Conservation (phyloP, 2,888 invertebrate species). For the Drosophila mimetica region DNA sequence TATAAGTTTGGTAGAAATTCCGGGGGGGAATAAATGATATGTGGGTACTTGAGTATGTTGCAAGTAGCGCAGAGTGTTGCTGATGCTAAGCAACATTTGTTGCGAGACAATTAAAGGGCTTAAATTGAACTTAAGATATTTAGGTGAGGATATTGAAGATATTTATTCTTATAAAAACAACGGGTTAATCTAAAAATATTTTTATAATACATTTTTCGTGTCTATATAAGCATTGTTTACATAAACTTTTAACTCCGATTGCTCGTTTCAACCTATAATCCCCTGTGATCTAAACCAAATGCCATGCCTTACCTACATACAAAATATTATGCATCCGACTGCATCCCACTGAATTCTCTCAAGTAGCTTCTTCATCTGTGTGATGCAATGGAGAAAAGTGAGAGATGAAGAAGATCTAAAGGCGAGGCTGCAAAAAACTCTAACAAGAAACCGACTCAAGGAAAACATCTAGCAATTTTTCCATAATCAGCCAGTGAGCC, state of each 20-base stretch:
- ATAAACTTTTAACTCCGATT: too few relatives aligned
- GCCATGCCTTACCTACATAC: not conserved
- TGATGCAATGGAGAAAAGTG: slow-evolving; percentile 63
- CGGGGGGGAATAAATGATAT: too few relatives aligned
- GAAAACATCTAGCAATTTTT: slow-evolving; percentile 76
- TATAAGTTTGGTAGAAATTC: too few relatives aligned
- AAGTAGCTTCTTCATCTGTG: slow-evolving; percentile 27
- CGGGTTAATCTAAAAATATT: too few relatives aligned
- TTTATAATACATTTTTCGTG: too few relatives aligned
- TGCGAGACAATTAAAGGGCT: not conserved
- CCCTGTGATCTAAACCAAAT: not conserved
- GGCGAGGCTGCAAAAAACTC: slow-evolving; percentile 21
- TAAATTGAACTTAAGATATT: too few relatives aligned
- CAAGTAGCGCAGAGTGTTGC: not conserved
- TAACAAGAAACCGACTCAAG: slow-evolving; percentile 60
- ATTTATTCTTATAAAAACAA: too few relatives aligned
- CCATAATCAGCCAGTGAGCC: slow-evolving; percentile 77
- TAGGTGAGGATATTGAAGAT: too few relatives aligned
- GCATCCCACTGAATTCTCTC: slow-evolving; percentile 18
- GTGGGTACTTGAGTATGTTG: too few relatives aligned
- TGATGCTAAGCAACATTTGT: not conserved
- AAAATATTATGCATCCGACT: slow-evolving; percentile 14
- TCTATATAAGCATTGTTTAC: too few relatives aligned
- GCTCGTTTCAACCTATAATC: slow-evolving; percentile 10
- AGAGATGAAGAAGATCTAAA: slow-evolving; percentile 17